Percentiles rank a stretch among this genome's conserved stretches.
phyloP scores from a whole-genome alignment of 2,888 invertebrate species.

The Drosophila atripex region DNA sequence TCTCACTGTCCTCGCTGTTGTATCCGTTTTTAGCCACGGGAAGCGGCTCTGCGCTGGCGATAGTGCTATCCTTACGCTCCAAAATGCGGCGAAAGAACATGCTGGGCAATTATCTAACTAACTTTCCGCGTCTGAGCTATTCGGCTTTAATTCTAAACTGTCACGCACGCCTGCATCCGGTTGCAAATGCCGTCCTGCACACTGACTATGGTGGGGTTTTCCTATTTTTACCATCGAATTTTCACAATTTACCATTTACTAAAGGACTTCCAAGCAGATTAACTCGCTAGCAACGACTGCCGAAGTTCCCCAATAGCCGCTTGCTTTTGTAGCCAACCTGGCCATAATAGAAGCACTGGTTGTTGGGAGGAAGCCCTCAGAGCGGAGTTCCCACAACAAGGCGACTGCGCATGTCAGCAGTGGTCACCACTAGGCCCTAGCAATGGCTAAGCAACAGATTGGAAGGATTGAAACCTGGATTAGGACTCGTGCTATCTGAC shows the following conservation, averaged over 20 bases:
- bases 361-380: slow-evolving; percentile 27
- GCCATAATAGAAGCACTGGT: neutral
- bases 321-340: slow-evolving; percentile 56
- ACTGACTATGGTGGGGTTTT: slow-evolving; percentile 3
- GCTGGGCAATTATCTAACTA: slow-evolving; percentile 57
- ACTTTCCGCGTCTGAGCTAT: slow-evolving; percentile 39
- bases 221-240: slow-evolving; percentile 22
- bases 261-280: slow-evolving; percentile 47
- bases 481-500: neutral
- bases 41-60: slow-evolving; percentile 17
- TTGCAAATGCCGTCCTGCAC: slow-evolving; percentile 19
- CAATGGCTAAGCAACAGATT: slow-evolving; percentile 8
- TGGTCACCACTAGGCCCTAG: neutral
- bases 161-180: slow-evolving; percentile 74
- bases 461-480: slow-evolving; percentile 18
- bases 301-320: slow-evolving; percentile 22
- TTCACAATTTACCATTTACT: slow-evolving; percentile 5
- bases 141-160: slow-evolving; percentile 57
- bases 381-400: neutral
- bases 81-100: slow-evolving; percentile 83
- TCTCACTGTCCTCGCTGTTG: slow-evolving; percentile 43
- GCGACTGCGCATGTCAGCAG: slow-evolving; percentile 1
- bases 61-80: slow-evolving; percentile 70
- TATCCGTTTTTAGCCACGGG: slow-evolving; percentile 27
- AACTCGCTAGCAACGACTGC: slow-evolving; percentile 73